These are phyloP conservation scores for Phrynocephalus vlangalii DNA, from an alignment of 2,797 vertebrate genomes.

Conservation along the genomic window DNA sequence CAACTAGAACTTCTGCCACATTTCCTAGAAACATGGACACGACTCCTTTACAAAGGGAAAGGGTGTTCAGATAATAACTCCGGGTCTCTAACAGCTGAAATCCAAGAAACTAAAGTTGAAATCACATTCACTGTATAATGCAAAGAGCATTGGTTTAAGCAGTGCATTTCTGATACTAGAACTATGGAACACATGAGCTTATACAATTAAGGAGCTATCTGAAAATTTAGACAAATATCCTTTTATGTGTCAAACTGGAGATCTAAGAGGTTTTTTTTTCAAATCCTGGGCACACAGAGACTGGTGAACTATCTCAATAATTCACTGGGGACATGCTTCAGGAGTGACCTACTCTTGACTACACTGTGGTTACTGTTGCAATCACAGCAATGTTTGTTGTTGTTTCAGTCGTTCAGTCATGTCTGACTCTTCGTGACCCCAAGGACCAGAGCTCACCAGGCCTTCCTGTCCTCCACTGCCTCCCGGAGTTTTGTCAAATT, in stretches of 20 bases:
- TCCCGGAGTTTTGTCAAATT: too few species aligned
- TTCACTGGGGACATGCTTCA: background rate
- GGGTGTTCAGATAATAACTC: too few species aligned
- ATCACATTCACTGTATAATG: background rate
- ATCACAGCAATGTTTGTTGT: too few species aligned
- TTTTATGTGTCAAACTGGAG: background rate
- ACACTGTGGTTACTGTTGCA: too few species aligned
- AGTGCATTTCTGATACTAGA: background rate
- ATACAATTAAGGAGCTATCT: background rate
- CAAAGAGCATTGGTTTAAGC: background rate
- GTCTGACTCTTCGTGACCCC: too few species aligned
- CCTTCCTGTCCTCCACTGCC: too few species aligned
- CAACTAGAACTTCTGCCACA: too few species aligned
- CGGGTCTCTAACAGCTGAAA: too few species aligned
- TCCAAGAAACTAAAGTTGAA: background rate
- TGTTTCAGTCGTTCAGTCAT: too few species aligned
- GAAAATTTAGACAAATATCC: background rate
- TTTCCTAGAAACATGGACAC: too few species aligned
- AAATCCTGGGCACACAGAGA: slow-evolving; percentile 30
- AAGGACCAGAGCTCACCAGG: too few species aligned
- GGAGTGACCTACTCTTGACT: background rate
- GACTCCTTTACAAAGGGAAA: too few species aligned
- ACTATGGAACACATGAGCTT: background rate
- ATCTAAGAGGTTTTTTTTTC: fast-evolving
- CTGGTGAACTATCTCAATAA: background rate